Conservation (phyloP, 2,113 vertebrate species). For the Isurus oxyrinchus region DNA sequence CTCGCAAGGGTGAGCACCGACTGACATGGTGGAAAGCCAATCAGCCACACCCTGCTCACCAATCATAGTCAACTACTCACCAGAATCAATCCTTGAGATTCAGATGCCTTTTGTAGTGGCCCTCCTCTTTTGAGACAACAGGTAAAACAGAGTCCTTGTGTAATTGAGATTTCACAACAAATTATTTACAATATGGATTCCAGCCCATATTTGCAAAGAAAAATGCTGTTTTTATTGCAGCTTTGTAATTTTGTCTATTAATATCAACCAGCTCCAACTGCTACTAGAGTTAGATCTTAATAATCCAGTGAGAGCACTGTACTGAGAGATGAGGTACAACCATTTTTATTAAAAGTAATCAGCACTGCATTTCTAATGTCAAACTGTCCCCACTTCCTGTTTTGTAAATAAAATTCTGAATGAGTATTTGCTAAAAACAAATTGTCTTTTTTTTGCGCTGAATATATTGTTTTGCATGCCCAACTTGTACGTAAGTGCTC, state of each 20-base stretch:
- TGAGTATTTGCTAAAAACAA: slow-evolving; percentile 26
- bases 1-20: slow-evolving; percentile 75
- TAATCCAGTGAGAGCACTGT: neutral
- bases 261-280: neutral
- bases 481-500: neutral
- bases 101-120: slow-evolving; percentile 80
- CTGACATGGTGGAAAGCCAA: slow-evolving; percentile 89
- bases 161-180: slow-evolving; percentile 44
- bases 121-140: slow-evolving; percentile 62
- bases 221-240: neutral
- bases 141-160: slow-evolving; percentile 77
- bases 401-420: slow-evolving; percentile 28
- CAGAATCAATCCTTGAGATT: slow-evolving; percentile 69
- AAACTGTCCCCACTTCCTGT: slow-evolving; percentile 31
- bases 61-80: slow-evolving; percentile 86
- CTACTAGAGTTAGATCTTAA: neutral
- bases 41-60: slow-evolving; percentile 89
- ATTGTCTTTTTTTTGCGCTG: neutral
- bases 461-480: slow-evolving; percentile 17
- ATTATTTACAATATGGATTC: neutral
- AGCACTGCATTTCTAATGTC: slow-evolving; percentile 4
- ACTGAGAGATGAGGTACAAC: neutral
- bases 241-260: slow-evolving; percentile 1
- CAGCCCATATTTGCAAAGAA: neutral
- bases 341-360: slow-evolving; percentile 27